phyloP scores from a whole-genome alignment of 2,888 invertebrate species.

The Priocnemis perturbator region DNA sequence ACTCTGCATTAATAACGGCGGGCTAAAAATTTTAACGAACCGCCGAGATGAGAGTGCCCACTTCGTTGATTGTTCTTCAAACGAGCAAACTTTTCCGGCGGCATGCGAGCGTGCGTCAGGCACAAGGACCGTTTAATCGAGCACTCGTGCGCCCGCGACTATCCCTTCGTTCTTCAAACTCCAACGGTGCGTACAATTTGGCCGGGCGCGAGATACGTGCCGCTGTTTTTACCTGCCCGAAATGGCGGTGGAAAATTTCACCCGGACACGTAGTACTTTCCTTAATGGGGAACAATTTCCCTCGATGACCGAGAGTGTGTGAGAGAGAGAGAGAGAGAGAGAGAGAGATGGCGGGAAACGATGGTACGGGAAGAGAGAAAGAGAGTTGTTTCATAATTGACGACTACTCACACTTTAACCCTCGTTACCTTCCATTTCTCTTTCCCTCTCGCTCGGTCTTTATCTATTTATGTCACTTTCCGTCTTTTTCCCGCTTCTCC shows the following conservation, averaged over 20 bases:
- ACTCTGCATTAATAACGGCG: no score
- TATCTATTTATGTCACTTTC: slow-evolving; percentile 11
- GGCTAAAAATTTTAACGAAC: no score
- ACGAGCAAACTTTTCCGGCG: no score
- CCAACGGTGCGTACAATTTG: not conserved
- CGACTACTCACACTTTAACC: slow-evolving; percentile 60
- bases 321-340: no score
- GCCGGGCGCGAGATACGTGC: not conserved
- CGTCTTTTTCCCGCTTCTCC: not conserved
- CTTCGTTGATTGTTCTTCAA: no score
- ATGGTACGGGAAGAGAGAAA: not conserved
- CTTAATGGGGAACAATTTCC: slow-evolving; percentile 58
- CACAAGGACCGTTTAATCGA: no score
- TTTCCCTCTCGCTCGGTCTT: slow-evolving; percentile 2
- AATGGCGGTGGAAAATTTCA: slow-evolving; percentile 46
- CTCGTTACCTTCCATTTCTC: slow-evolving; percentile 46
- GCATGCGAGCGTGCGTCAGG: no score
- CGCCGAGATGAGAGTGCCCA: no score
- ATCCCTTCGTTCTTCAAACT: no score
- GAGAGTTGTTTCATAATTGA: slow-evolving; percentile 63
- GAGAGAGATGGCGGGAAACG: no score
- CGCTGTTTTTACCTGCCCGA: slow-evolving; percentile 41
- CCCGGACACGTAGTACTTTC: slow-evolving; percentile 55
- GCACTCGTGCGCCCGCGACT: no score
- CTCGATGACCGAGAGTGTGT: slow-evolving; percentile 33